Evolutionary conservation across 2,797 vertebrate species (phyloP).

Genomic region (Channallabes apus): DNA sequence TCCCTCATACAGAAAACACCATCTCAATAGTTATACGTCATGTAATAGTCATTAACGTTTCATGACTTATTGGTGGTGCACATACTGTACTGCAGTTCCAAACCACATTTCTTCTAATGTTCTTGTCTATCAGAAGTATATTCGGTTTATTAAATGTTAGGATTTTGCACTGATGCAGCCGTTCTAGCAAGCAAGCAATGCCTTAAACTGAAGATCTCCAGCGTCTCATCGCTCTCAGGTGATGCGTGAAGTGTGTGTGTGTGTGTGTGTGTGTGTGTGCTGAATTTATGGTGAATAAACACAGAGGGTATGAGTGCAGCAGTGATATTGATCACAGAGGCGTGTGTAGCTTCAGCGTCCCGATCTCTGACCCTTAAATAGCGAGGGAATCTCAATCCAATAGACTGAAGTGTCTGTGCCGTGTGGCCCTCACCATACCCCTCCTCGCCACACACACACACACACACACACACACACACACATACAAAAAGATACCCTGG

Average conservation of each 20-base stretch:
- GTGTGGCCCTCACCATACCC: conserved; percentile 55
- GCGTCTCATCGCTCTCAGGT: background rate
- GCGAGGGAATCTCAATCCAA: conserved; percentile 98
- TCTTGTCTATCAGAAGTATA: background rate
- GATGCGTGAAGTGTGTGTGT: background rate
- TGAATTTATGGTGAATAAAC: conserved; percentile 87
- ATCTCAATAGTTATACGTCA: background rate
- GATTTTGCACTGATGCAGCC: background rate
- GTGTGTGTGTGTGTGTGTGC: conserved; percentile 17
- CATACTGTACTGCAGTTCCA: background rate
- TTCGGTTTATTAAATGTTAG: background rate
- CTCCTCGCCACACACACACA: conserved; percentile 52
- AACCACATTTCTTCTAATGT: background rate
- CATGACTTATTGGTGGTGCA: background rate
- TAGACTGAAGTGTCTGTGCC: conserved; percentile 86
- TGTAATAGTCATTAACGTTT: background rate
- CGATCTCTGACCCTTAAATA: conserved; percentile 98
- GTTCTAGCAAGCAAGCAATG: background rate
- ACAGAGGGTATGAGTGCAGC: conserved; percentile 74
- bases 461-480: conserved; percentile 49
- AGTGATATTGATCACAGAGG: conserved; percentile 88
- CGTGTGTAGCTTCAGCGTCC: conserved; percentile 79
- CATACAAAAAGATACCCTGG: conserved; percentile 44
- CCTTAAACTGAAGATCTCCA: background rate
- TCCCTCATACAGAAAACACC: background rate